Conservation (phyloP, 1,140 invertebrate genomes). For the Drosophila nannoptera region DNA sequence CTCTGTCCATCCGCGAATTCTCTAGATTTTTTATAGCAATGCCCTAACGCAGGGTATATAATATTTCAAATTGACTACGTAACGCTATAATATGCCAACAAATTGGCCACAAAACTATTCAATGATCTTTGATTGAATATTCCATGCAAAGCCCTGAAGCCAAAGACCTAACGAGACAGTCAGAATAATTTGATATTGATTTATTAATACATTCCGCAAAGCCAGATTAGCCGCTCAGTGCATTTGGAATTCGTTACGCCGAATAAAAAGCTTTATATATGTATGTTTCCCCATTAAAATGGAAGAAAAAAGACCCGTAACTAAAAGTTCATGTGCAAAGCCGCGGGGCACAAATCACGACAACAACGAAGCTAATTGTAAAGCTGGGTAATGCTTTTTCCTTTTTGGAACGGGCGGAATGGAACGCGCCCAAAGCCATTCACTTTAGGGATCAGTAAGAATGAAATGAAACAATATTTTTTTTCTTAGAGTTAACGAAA, state of each 20-base stretch:
- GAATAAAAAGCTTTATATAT: slow-evolving; percentile 12
- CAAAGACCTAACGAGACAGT: too few relatives aligned
- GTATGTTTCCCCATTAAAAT: slow-evolving; percentile 28
- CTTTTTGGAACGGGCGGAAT: slow-evolving; percentile 30
- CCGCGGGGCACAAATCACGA: slow-evolving; percentile 37
- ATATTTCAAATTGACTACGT: background rate
- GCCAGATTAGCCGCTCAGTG: background rate
- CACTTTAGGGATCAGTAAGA: background rate
- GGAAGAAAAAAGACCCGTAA: slow-evolving; percentile 16
- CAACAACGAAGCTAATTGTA: slow-evolving; percentile 29
- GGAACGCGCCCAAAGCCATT: slow-evolving; percentile 15
- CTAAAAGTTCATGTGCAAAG: slow-evolving; percentile 67
- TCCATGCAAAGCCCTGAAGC: too few relatives aligned
- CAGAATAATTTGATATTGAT: background rate
- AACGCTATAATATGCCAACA: too few relatives aligned
- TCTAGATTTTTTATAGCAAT: slow-evolving; percentile 18
- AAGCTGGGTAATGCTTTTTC: slow-evolving; percentile 6
- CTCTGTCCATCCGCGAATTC: slow-evolving; percentile 7
- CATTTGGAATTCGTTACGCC: slow-evolving; percentile 11
- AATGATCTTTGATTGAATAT: too few relatives aligned
- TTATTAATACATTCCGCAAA: background rate
- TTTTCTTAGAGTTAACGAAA: background rate
- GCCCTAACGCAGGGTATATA: slow-evolving; percentile 5
- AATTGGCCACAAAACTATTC: too few relatives aligned
- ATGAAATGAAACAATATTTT: too few relatives aligned